Percentiles rank a stretch among this genome's conserved stretches.
phyloP scores from a whole-genome alignment of 2,113 vertebrate species.

The Cynoglossus semilaevis region DNA sequence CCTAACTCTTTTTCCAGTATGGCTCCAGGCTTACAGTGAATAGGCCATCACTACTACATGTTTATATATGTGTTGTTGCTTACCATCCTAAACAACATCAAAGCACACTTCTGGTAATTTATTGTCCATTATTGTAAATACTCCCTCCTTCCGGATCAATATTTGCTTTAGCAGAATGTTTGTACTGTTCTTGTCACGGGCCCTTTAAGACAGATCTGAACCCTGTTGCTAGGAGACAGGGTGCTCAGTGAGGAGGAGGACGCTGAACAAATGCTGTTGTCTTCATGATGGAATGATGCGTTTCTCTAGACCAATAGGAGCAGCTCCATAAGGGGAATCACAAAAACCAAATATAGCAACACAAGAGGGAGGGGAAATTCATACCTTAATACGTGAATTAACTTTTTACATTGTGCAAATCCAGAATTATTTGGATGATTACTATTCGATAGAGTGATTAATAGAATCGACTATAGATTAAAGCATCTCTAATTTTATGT shows the following conservation, averaged over 20 bases:
- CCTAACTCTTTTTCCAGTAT: too few relatives aligned
- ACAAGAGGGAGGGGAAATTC: neutral
- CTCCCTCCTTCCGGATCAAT: slow-evolving; percentile 20
- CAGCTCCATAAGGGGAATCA: slow-evolving; percentile 2
- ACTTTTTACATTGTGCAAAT: too few relatives aligned
- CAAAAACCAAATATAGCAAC: neutral
- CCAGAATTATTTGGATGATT: too few relatives aligned
- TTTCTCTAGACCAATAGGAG: slow-evolving; percentile 48
- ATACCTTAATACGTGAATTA: too few relatives aligned
- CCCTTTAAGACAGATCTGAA: slow-evolving; percentile 65
- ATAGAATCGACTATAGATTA: too few relatives aligned
- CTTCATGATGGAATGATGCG: slow-evolving; percentile 47
- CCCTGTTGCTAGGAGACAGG: slow-evolving; percentile 76
- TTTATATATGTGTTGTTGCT: too few relatives aligned
- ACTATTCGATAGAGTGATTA: too few relatives aligned
- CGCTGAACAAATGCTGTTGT: slow-evolving; percentile 45
- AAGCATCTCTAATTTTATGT: too few relatives aligned
- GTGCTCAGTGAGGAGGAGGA: slow-evolving; percentile 43
- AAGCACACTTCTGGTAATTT: neutral
- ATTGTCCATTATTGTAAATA: neutral
- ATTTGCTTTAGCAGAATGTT: slow-evolving; percentile 9
- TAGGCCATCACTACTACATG: too few relatives aligned
- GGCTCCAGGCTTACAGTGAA: too few relatives aligned
- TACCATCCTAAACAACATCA: too few relatives aligned
- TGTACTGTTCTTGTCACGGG: slow-evolving; percentile 6